Evolutionary conservation across 2,113 vertebrate species (phyloP).

Genomic region (Pelusios castaneus): DNA sequence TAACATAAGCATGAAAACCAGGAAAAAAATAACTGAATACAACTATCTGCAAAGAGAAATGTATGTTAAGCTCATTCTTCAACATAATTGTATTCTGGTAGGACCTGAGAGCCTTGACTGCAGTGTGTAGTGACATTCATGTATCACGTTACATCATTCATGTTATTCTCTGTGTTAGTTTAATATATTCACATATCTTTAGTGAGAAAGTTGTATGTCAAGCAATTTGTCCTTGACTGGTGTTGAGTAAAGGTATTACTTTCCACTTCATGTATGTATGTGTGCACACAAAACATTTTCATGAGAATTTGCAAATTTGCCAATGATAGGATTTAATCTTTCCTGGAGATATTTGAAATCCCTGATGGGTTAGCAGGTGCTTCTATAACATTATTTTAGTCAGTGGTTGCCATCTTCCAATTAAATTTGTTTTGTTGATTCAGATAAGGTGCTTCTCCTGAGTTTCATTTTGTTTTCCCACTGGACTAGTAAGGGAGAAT

Average conservation of each 20-base stretch:
- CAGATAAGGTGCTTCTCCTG: neutral
- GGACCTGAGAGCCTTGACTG: neutral
- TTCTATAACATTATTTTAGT: neutral
- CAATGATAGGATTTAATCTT: neutral
- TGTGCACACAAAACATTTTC: neutral
- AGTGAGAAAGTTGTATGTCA: neutral
- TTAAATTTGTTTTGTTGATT: neutral
- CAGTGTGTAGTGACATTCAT: neutral
- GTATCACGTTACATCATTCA: neutral
- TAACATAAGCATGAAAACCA: neutral
- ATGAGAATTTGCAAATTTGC: neutral
- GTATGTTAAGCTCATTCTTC: neutral
- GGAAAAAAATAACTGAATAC: neutral
- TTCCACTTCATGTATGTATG: fast-evolving
- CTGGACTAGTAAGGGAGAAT: neutral
- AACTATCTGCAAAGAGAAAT: slow-evolving; percentile 17
- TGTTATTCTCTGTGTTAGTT: neutral
- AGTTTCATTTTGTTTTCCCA: slow-evolving; percentile 3
- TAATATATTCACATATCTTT: neutral
- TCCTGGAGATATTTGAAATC: neutral
- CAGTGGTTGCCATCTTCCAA: slow-evolving; percentile 8
- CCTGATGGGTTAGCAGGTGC: neutral
- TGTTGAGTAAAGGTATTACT: neutral
- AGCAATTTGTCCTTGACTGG: neutral
- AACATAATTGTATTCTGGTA: neutral